Evolutionary conservation across 2,888 invertebrate species (phyloP), one percentile per base, ranked within the genome.

Genomic region (Orthosia incerta): DNA sequence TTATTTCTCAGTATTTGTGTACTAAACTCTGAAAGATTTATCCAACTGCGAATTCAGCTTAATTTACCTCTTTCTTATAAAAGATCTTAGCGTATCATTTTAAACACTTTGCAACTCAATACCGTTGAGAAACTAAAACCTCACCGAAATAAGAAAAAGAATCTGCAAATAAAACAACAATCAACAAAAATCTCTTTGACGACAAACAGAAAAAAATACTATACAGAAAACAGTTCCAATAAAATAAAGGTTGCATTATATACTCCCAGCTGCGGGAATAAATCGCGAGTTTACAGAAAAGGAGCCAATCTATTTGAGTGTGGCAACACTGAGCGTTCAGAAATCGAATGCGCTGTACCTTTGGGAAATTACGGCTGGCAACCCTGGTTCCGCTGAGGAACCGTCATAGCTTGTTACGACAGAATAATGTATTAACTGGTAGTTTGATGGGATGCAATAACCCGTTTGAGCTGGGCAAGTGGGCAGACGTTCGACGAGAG

Each of bases 321-420:
- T 91, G 87, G 92, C 89, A 91, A 91, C 91, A 90, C 89, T 84
- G 89, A 80, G 78, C 86, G 87, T 86, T 91, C 88, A 89, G 89
- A 88, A 91, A 91, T 92, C 92, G 86, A 91, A 91, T 79, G 78
- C 86, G 83, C 80, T 70, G 86, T 85, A 84, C 93, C 94, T 79
- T 80, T 88, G 94, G 94, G 94, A 94, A 94, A 94, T 94, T 92
- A 94, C 82, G 70, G 84, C 87, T 87, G 85, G 87, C 86, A 88
- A 88, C 83, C 77, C 74, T 64, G 82, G 76, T 81, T 75, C 75
- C 80, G 79, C 76, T 77, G 77, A 79, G 56, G 64, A 85, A 73
- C 84, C 87, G 85, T 83, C 86, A 87, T 76, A 87, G 77, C 74
- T 59, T 59, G 85, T 87, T 83, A 83, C 67, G 50, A 65, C 53